These are phyloP conservation scores for Aspidiotus destructor DNA, from an alignment of 2,888 invertebrate species.

Conservation along the genomic window DNA sequence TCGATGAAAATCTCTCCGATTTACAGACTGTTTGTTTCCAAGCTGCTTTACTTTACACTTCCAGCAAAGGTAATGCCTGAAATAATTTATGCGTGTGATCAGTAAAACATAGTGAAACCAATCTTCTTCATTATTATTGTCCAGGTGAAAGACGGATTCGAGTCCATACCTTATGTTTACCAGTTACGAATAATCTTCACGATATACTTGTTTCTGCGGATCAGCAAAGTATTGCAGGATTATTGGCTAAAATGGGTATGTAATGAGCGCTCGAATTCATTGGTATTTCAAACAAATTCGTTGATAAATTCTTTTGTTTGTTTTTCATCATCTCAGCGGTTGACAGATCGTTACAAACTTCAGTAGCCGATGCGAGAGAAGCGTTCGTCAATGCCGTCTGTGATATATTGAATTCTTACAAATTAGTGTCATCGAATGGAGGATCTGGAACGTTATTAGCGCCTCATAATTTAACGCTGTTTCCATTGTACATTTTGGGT, in stretches of 20 bases:
- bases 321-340: conserved; percentile 53
- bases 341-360: conserved; percentile 76
- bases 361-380: conserved; percentile 85
- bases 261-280: background rate
- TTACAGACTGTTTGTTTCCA: conserved; percentile 89
- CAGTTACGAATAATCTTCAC: conserved; percentile 70
- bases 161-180: conserved; percentile 92
- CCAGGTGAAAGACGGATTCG: conserved; percentile 88
- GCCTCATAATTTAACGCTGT: conserved; percentile 63
- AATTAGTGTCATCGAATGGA: conserved; percentile 47
- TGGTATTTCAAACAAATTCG: too few relatives aligned
- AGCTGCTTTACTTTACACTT: conserved; percentile 93
- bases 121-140: background rate
- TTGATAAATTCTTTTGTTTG: too few relatives aligned
- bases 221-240: conserved; percentile 81
- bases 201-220: conserved; percentile 86
- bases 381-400: conserved; percentile 91
- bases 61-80: conserved; percentile 62
- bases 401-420: conserved; percentile 73
- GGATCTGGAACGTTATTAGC: conserved; percentile 56
- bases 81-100: background rate
- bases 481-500: conserved; percentile 82
- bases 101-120: too few relatives aligned
- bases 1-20: conserved; percentile 82
- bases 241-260: conserved; percentile 91